Conservation (phyloP, 2,797 vertebrate species). For the Sebastes umbrosus region DNA sequence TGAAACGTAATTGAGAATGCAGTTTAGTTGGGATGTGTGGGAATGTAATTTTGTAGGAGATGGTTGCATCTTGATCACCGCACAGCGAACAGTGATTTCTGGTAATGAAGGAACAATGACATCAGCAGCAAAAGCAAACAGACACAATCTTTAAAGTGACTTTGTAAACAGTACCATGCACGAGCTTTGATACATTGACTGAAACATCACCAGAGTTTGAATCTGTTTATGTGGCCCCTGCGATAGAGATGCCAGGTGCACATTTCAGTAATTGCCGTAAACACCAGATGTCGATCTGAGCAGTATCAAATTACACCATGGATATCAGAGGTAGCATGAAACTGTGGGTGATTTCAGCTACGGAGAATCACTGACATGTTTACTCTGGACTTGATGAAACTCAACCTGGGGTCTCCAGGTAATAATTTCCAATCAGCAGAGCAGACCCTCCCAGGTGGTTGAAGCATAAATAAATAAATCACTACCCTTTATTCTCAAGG, state of each 20-base stretch:
- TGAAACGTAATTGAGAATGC: too few relatives aligned
- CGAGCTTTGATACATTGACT: neutral
- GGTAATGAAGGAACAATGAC: neutral
- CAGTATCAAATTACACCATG: constrained; percentile 9
- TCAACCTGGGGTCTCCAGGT: neutral
- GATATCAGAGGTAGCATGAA: neutral
- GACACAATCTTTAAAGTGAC: neutral
- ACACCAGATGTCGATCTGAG: constrained; percentile 27
- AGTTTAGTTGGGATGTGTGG: rapidly evolving
- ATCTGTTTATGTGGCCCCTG: neutral
- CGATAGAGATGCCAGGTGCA: constrained; percentile 11
- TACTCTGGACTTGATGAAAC: constrained; percentile 1
- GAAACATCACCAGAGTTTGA: neutral
- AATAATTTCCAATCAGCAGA: constrained; percentile 23
- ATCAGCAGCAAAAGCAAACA: neutral
- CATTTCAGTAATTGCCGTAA: constrained; percentile 25
- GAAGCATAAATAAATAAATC: constrained; percentile 5
- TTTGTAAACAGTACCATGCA: neutral
- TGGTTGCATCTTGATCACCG: neutral
- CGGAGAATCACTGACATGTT: neutral
- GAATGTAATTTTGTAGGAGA: too few relatives aligned
- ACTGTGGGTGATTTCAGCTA: neutral
- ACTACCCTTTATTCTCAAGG: neutral
- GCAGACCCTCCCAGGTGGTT: constrained; percentile 6
- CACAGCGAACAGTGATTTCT: neutral